phyloP scores from a whole-genome alignment of 1,140 invertebrate species.

The Bombus huntii region DNA sequence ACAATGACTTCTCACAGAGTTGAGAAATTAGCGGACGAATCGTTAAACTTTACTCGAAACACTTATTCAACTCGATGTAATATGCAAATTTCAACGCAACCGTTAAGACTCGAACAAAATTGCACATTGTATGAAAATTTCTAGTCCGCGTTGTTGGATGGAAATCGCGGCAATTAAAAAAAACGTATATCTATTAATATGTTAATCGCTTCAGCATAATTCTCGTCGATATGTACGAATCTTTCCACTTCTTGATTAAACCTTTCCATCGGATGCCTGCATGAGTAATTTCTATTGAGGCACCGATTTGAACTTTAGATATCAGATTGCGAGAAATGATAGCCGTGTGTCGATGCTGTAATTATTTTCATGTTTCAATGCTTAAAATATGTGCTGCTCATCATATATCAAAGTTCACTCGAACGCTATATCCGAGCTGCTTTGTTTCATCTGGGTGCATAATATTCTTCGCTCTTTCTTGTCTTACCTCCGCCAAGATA shows the following conservation, averaged over 20 bases:
- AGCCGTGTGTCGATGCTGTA: constrained; percentile 34
- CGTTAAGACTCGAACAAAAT: neutral
- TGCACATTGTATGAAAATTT: constrained; percentile 18
- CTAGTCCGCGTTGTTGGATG: neutral
- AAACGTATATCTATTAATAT: constrained; percentile 31
- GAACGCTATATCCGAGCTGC: neutral
- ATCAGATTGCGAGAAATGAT: constrained; percentile 41
- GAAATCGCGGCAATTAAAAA: constrained; percentile 5
- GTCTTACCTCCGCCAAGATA: neutral
- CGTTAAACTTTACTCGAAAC: neutral
- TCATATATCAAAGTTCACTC: constrained; percentile 44
- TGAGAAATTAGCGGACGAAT: neutral
- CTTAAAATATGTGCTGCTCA: constrained; percentile 36
- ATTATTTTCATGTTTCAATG: constrained; percentile 47
- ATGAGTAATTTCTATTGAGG: constrained; percentile 23
- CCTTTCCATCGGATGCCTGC: constrained; percentile 5
- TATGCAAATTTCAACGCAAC: neutral
- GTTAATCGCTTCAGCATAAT: constrained; percentile 21
- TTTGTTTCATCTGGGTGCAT: neutral
- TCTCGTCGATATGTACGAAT: neutral
- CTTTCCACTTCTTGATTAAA: constrained; percentile 11
- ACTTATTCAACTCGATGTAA: neutral
- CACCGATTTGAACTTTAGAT: constrained; percentile 52
- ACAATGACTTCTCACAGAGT: too few relatives aligned
- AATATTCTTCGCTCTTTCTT: neutral